Evolutionary conservation across 2,797 vertebrate genomes (phyloP).

Genomic region (Squalus acanthias): DNA sequence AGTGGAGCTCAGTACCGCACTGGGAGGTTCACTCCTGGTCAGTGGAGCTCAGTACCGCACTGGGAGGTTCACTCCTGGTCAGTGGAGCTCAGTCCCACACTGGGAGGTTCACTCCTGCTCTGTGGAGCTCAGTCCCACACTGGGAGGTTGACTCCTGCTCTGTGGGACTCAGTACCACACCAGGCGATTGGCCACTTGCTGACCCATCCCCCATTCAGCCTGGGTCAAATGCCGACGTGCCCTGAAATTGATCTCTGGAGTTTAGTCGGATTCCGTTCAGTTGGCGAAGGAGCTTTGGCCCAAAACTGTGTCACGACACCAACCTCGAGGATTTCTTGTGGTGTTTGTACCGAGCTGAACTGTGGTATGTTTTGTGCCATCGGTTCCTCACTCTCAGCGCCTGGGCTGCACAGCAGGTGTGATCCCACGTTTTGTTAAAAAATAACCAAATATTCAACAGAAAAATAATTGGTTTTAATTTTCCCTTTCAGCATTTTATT

Average conservation of each 20-base stretch:
- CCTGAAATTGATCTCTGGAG: background rate
- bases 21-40: background rate
- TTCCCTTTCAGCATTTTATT: slow-evolving; percentile 63
- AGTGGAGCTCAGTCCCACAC: background rate
- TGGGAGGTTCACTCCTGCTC: background rate
- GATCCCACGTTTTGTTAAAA: background rate
- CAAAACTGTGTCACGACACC: background rate
- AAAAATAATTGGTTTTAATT: background rate
- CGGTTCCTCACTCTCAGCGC: background rate
- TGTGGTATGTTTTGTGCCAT: background rate
- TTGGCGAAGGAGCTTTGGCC: background rate
- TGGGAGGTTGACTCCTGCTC: background rate
- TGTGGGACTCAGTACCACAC: background rate
- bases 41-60: background rate
- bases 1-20: background rate
- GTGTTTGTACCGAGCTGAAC: background rate
- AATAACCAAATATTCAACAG: background rate
- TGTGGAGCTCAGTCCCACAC: background rate
- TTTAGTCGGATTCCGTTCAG: background rate
- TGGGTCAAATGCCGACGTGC: no score
- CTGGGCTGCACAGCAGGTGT: no score
- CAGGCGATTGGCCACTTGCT: background rate
- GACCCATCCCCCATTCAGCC: no score
- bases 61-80: background rate
- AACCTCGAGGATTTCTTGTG: background rate